These are phyloP conservation scores for Cotesia chilonis DNA, from an alignment of 1,140 invertebrate genomes.

Conservation along the genomic window DNA sequence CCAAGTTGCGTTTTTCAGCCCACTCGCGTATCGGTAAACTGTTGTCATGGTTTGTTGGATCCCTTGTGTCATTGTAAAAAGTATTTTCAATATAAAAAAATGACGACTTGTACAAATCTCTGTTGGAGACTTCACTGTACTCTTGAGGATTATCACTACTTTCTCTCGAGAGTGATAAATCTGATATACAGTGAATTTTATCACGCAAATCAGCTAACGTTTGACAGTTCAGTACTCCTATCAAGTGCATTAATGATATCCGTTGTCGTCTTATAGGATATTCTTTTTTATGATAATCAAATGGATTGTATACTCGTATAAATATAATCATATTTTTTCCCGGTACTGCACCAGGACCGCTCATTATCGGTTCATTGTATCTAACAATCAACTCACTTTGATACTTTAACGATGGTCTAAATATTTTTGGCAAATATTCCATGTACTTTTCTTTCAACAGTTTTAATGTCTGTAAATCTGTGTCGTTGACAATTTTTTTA, in stretches of 20 bases:
- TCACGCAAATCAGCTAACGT: slow-evolving; percentile 73
- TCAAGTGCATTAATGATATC: slow-evolving; percentile 52
- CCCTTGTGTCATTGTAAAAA: slow-evolving; percentile 80
- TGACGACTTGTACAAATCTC: slow-evolving; percentile 73
- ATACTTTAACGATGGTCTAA: slow-evolving; percentile 4
- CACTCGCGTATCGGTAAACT: slow-evolving; percentile 73
- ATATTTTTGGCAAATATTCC: neutral
- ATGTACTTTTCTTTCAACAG: slow-evolving; percentile 26
- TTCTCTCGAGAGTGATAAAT: slow-evolving; percentile 71
- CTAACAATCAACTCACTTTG: slow-evolving; percentile 29
- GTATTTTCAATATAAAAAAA: slow-evolving; percentile 82
- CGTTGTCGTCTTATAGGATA: neutral
- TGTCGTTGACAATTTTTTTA: slow-evolving; percentile 27
- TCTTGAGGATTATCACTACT: slow-evolving; percentile 69
- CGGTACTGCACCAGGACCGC: slow-evolving; percentile 21
- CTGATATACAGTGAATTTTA: slow-evolving; percentile 74
- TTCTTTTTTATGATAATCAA: slow-evolving; percentile 43
- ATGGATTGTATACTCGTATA: slow-evolving; percentile 63
- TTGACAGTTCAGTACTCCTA: slow-evolving; percentile 72
- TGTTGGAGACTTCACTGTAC: slow-evolving; percentile 57
- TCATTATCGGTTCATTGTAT: slow-evolving; percentile 8
- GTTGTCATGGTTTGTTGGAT: slow-evolving; percentile 70
- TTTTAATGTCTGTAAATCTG: slow-evolving; percentile 14
- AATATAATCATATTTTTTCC: slow-evolving; percentile 58
- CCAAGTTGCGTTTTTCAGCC: slow-evolving; percentile 67